A percentile compares a stretch with the other conserved stretches of the same genome.
Evolutionary conservation across 2,888 invertebrate species (phyloP).

Genomic region (Zaprionus bogoriensis): DNA sequence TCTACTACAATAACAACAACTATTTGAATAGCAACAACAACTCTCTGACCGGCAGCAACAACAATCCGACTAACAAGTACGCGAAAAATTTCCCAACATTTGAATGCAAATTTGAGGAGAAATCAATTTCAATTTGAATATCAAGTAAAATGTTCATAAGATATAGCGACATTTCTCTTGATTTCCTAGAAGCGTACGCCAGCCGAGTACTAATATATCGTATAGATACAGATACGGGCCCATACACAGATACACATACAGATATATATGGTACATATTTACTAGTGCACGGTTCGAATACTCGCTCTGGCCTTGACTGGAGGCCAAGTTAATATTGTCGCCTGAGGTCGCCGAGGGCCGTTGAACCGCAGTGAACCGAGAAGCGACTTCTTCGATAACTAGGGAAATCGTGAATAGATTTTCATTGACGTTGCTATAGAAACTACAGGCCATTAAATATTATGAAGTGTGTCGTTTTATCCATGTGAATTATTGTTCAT

Average conservation of each 20-base stretch:
- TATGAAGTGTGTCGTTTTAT: too few relatives aligned
- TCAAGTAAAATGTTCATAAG: constrained; percentile 5
- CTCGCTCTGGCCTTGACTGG: constrained; percentile 15
- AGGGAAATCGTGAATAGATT: neutral
- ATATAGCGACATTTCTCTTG: neutral
- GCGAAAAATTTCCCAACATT: constrained; percentile 52
- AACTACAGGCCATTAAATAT: too few relatives aligned
- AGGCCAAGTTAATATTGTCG: constrained; percentile 25
- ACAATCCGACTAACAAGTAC: neutral
- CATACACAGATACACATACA: too few relatives aligned
- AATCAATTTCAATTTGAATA: constrained; percentile 37
- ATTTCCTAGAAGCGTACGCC: neutral
- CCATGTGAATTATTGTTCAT: too few relatives aligned
- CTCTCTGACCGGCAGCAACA: too few relatives aligned
- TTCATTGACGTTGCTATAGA: neutral
- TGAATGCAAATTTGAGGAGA: constrained; percentile 53
- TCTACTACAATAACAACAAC: neutral
- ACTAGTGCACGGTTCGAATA: neutral
- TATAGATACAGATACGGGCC: too few relatives aligned
- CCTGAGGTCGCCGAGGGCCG: constrained; percentile 17
- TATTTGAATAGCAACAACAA: constrained; percentile 5
- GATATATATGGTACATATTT: neutral
- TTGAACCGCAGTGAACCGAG: constrained; percentile 15
- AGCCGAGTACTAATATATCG: too few relatives aligned
- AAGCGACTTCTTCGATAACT: neutral